phyloP scores from a whole-genome alignment of 2,113 vertebrate genomes.

The Delphinus delphis region DNA sequence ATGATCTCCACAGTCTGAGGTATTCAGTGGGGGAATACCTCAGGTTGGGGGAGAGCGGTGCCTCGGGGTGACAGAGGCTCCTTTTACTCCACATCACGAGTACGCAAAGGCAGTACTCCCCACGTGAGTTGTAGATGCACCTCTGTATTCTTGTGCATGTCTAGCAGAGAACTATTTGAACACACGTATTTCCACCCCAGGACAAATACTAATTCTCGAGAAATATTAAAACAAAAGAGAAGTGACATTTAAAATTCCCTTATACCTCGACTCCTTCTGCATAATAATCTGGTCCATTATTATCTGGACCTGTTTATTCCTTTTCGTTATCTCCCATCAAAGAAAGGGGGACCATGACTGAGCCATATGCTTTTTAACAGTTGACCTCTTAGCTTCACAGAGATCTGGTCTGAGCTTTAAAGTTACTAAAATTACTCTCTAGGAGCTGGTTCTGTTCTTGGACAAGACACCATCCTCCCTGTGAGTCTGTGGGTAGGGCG shows the following conservation, averaged over 20 bases:
- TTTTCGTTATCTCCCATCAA: neutral
- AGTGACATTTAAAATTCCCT: neutral
- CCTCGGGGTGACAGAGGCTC: neutral
- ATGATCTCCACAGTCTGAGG: neutral
- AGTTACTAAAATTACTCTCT: neutral
- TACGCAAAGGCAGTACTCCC: neutral
- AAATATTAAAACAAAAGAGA: neutral
- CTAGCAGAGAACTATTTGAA: neutral
- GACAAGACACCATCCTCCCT: neutral
- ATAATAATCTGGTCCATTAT: too few relatives aligned
- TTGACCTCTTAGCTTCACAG: neutral
- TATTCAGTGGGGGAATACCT: neutral
- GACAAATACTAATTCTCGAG: neutral
- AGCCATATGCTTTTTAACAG: neutral
- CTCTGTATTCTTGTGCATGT: neutral
- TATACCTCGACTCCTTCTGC: neutral
- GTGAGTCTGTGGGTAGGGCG: neutral
- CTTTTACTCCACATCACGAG: neutral
- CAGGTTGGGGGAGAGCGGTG: neutral
- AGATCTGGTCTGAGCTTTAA: neutral
- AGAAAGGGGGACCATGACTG: too few relatives aligned
- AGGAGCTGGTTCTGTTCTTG: neutral
- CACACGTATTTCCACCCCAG: neutral
- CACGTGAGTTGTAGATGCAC: neutral
- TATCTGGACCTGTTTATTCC: neutral